Base-by-base conservation (phyloP, 2,888 invertebrate species). In the Branchinecta sandiegonensis region DNA sequence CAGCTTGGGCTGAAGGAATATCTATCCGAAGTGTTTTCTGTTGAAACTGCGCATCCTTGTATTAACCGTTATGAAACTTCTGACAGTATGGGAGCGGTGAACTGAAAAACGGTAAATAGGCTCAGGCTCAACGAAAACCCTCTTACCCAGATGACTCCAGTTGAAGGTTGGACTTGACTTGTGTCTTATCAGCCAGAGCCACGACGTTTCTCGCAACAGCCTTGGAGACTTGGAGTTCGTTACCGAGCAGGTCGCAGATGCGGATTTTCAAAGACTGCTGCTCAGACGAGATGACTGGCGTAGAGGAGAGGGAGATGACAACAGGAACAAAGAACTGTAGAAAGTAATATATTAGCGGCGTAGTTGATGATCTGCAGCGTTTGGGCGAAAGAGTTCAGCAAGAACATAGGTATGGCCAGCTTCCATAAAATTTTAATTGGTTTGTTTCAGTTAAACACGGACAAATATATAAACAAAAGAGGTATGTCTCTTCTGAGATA, bases 271-370 rank as follows among this genome's bases (percentile, higher is more conserved):
- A 74, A 8, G 83, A 80, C n/a, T 90, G 88, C 8, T 86, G 83
- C 11, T 88, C 85, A 0, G 84, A 79, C 5, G 89, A 86, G 63
- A 94, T 83, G 76, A 88, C 86, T 66, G 88, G 86, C 75, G 84
- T 84, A 73, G 90, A 89, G 72, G 87, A 85, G 71, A 93, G 81
- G 4, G 88, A 83, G 69, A 95, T 85, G 75, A 89, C 88, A 71
- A 94, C 85, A 10, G 94, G 94, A n/a, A 90, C 82, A 66, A 89
- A 83, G 75, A 79, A 81, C 84, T 85, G 79, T 46, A 76, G 76
- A 68, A 68, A 72, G 37, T 37, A 37, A 37, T 37, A 37, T 6
- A 37, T 37, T 37, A 37, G 37, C 37, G 37, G 37, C 37, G 37
- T 37, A 6, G 37, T 37, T 37, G 37, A 37, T 6, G 23, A 37